phyloP scores from a whole-genome alignment of 2,797 vertebrate genomes.

The Anguilla obscura region DNA sequence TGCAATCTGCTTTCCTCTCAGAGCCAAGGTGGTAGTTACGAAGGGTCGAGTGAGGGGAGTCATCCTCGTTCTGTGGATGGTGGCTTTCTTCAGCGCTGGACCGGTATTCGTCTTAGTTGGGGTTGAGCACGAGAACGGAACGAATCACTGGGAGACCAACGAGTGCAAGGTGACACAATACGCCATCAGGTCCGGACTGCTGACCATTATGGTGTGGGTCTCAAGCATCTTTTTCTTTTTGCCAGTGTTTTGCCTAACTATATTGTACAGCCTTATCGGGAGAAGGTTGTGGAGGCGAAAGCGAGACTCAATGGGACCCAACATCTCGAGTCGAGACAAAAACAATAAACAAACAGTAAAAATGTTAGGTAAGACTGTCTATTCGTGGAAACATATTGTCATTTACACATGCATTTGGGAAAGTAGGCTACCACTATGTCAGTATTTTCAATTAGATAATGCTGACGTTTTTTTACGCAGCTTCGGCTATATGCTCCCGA shows the following conservation, averaged over 20 bases:
- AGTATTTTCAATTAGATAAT: background rate
- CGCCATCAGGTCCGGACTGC: constrained; percentile 88
- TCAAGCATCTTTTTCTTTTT: constrained; percentile 95
- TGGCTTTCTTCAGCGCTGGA: constrained; percentile 88
- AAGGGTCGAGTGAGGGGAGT: constrained; percentile 87
- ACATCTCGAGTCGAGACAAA: constrained; percentile 81
- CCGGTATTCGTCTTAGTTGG: constrained; percentile 96
- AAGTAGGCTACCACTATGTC: background rate
- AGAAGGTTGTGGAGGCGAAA: constrained; percentile 89
- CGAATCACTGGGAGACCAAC: constrained; percentile 79
- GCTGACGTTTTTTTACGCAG: too few relatives aligned
- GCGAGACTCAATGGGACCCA: constrained; percentile 77
- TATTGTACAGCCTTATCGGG: constrained; percentile 95
- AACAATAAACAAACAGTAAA: constrained; percentile 95
- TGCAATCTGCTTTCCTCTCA: constrained; percentile 92
- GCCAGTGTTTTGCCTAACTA: constrained; percentile 92
- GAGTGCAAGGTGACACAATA: constrained; percentile 93
- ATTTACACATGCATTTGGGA: background rate
- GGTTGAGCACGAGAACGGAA: constrained; percentile 83
- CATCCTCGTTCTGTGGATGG: constrained; percentile 86
- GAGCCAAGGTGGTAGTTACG: constrained; percentile 91
- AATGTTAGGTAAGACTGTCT: constrained; percentile 84
- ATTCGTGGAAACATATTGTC: background rate
- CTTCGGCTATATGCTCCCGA: too few relatives aligned
- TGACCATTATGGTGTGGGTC: constrained; percentile 95